Evolutionary conservation across 2,888 invertebrate species (phyloP), one percentile per base, ranked within the genome.

Genomic region (Macrophya annulata): DNA sequence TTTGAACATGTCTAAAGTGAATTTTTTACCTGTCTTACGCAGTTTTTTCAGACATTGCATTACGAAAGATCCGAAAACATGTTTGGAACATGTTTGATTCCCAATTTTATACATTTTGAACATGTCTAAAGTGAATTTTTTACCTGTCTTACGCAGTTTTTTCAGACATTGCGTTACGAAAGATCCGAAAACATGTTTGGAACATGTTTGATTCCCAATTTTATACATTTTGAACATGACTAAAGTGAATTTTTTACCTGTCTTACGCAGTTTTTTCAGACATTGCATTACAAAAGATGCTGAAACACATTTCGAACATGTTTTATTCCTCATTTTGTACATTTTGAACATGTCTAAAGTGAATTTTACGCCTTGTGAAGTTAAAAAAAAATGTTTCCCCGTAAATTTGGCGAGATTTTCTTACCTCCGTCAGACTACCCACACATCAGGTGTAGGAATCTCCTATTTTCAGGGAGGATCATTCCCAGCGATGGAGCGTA

Each of bases 401-500:
- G n/a, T 6, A 1, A 1, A 55, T 55, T n/a, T 55, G 17, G 17
- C 55, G n/a, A 2, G n/a, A 0, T 6, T 8, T 55, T 25, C 25
- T 62, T 62, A 2, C 4, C 12, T 3, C 62, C 8, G 62, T 25
- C 25, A 1, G 10, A 0, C 25, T 10, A 4, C 10, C 25, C 12
- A 37, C 68, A 12, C 37, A 15, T 17, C 31, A 68, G 68, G 68
- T 68, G 68, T 12, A 68, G 31, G 31, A 68, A 68, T 37, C 68
- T 68, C 17, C 68, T 68, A 12, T 68, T 68, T 68, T 37, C 37
- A 76, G 85, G 82, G 88, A 88, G 90, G 88, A 88, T 88, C 88
- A 85, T 89, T 89, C 88, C 87, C 86, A 79, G 85, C 87, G 87
- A 88, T 88, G 89, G 90, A 90, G 89, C 88, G 89, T 86, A 89